Percentiles rank a stretch among this genome's conserved stretches.
Conservation (phyloP, 2,888 invertebrate genomes). For the Drosophila falleni region DNA sequence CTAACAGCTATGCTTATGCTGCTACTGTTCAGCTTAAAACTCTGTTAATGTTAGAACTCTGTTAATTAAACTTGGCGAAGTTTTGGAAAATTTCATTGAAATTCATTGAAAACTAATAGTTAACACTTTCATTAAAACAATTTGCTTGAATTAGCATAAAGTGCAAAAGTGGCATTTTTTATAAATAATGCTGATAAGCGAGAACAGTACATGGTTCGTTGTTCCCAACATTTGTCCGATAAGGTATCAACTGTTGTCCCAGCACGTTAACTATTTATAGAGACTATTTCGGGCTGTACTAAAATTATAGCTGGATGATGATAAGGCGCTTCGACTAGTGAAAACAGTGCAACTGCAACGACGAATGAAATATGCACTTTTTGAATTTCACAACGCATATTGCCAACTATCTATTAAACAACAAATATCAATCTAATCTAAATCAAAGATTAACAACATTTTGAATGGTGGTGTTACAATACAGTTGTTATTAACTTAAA, state of each 20-base stretch:
- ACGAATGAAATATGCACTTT: neutral
- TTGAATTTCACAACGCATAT: slow-evolving; percentile 14
- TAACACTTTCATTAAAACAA: neutral
- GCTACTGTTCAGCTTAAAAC: neutral
- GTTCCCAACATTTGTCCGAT: slow-evolving; percentile 29
- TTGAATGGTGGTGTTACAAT: neutral
- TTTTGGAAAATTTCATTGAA: neutral
- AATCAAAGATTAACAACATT: neutral
- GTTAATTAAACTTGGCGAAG: neutral
- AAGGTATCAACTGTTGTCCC: slow-evolving; percentile 28
- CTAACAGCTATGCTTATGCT: neutral
- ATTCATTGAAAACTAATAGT: neutral
- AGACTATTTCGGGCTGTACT: slow-evolving; percentile 37
- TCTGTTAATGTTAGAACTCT: neutral
- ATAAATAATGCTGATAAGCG: slow-evolving; percentile 33
- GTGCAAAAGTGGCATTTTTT: slow-evolving; percentile 11
- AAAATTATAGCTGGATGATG: slow-evolving; percentile 22
- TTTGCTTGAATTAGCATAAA: neutral
- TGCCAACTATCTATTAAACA: slow-evolving; percentile 2
- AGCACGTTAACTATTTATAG: slow-evolving; percentile 45
- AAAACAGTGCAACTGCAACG: neutral
- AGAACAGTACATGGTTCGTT: slow-evolving; percentile 8
- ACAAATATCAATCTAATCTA: slow-evolving; percentile 9
- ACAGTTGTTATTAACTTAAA: neutral
- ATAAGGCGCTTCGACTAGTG: neutral